Evolutionary conservation across 1,140 invertebrate species (phyloP).

Genomic region (Mya arenaria): DNA sequence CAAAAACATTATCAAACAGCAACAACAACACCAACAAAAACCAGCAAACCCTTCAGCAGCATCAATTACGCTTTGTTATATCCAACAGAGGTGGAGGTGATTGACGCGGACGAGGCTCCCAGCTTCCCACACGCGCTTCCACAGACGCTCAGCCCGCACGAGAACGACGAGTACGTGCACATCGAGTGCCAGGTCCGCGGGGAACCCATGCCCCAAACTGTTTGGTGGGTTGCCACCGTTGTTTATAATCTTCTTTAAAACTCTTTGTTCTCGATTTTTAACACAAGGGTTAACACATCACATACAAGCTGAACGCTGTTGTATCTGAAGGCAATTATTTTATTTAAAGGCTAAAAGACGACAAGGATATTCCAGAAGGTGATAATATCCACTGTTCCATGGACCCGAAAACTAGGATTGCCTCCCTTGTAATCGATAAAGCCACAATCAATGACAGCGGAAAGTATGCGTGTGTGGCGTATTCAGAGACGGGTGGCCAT

Average conservation of each 20-base stretch:
- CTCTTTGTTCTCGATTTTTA: too few species aligned
- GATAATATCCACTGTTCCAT: neutral
- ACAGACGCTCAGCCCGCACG: constrained; percentile 20
- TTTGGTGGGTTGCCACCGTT: constrained; percentile 47
- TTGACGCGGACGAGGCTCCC: constrained; percentile 42
- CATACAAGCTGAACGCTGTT: too few species aligned
- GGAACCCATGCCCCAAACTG: constrained; percentile 45
- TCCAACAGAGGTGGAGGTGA: constrained; percentile 44
- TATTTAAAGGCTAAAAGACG: constrained; percentile 40
- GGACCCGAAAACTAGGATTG: constrained; percentile 30
- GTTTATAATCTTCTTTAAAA: too few species aligned
- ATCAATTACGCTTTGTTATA: too few species aligned
- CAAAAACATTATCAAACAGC: too few species aligned
- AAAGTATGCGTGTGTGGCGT: constrained; percentile 47
- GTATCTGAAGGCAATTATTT: too few species aligned
- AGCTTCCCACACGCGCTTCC: constrained; percentile 29
- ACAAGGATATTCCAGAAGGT: constrained; percentile 1
- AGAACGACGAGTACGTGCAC: constrained; percentile 31
- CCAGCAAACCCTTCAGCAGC: too few species aligned
- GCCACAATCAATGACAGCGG: constrained; percentile 6
- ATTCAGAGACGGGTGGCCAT: constrained; percentile 23
- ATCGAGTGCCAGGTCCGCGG: constrained; percentile 49
- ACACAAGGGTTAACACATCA: too few species aligned
- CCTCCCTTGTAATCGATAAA: constrained; percentile 11
- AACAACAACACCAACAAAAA: too few species aligned